Evolutionary conservation across 2,113 vertebrate genomes (phyloP), one percentile per base, ranked within the genome.

Genomic region (Gallinago media): DNA sequence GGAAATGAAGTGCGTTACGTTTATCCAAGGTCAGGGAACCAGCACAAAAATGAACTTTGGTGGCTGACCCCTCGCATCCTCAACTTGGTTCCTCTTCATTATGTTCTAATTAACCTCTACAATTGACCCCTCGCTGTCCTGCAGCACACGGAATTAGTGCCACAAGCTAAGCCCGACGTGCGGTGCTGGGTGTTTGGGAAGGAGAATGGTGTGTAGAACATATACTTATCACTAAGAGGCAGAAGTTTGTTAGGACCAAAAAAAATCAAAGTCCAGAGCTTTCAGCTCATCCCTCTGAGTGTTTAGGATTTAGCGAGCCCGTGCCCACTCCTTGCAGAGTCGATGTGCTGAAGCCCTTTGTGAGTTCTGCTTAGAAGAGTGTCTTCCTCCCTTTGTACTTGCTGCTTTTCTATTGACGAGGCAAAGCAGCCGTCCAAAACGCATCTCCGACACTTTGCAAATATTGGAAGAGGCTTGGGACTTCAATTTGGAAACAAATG

Each of bases 401-500:
- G 54, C 63, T 70, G 6, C 86, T 83, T 81, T 55, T 71, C 85
- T 94, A n/a, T 56, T 38, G n/a, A 68, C 4, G 15, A 94, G 79
- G 84, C 93, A 66, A 66, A 94, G 91, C 68, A 96, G 59, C 94
- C 86, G 16, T 94, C 90, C 88, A 89, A 86, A 96, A 88, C 61
- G 55, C 83, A 94, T 95, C 88, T 31, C 3, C 94, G 81, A 87
- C 20, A 32, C 88, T 97, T 96, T 16, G 68, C 55, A 49, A 85
- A 83, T 29, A 23, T 8, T 8, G 67, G 89, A 65, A 78, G 67
- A 90, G 66, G 54, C 83, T 90, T 83, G 96, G 80, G 89, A 90
- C 94, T 97, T 96, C 89, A 85, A 16, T 83, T 83, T 70, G 85
- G 92, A 88, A 96, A 90, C 92, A 96, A 90, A 92, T 25, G 76